Evolutionary conservation across 1,140 invertebrate genomes (phyloP).

Genomic region (Paramacrobiotus metropolitanus): DNA sequence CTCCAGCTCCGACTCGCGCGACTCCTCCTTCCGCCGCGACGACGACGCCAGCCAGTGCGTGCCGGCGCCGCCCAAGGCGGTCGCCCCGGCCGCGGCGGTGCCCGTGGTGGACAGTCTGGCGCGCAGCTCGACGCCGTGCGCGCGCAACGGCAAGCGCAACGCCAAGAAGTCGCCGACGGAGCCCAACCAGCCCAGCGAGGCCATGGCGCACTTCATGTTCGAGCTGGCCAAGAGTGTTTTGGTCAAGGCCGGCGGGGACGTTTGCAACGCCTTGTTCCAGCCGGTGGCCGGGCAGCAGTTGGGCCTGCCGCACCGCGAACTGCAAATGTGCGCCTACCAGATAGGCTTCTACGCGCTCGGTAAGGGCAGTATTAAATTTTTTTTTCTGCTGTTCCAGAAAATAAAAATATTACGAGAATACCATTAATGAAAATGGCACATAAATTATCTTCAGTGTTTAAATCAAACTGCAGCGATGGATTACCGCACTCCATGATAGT

Average conservation of each 20-base stretch:
- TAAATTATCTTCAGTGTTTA: too few relatives aligned
- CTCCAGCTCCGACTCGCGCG: constrained; percentile 7
- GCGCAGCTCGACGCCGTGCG: constrained; percentile 27
- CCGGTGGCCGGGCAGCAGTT: constrained; percentile 39
- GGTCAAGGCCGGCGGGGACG: constrained; percentile 80
- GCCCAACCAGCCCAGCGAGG: constrained; percentile 90
- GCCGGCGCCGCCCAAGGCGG: too few relatives aligned
- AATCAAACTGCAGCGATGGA: too few relatives aligned
- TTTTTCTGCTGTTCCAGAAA: too few relatives aligned
- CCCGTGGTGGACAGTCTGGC: too few relatives aligned
- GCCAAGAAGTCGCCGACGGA: constrained; percentile 46
- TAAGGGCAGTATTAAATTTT: too few relatives aligned
- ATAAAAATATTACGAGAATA: too few relatives aligned
- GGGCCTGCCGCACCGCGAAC: constrained; percentile 56
- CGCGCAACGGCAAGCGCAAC: constrained; percentile 10
- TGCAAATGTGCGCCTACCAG: constrained; percentile 97
- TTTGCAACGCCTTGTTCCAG: constrained; percentile 51
- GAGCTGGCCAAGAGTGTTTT: constrained; percentile 83
- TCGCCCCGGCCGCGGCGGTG: too few relatives aligned
- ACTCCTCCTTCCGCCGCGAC: neutral
- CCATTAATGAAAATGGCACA: too few relatives aligned
- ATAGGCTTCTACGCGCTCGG: constrained; percentile 79
- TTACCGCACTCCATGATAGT: too few relatives aligned
- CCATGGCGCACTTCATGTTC: constrained; percentile 91
- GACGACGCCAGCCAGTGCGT: too few relatives aligned